Conservation (phyloP, 2,888 invertebrate species). For the Machimus atricapillus region DNA sequence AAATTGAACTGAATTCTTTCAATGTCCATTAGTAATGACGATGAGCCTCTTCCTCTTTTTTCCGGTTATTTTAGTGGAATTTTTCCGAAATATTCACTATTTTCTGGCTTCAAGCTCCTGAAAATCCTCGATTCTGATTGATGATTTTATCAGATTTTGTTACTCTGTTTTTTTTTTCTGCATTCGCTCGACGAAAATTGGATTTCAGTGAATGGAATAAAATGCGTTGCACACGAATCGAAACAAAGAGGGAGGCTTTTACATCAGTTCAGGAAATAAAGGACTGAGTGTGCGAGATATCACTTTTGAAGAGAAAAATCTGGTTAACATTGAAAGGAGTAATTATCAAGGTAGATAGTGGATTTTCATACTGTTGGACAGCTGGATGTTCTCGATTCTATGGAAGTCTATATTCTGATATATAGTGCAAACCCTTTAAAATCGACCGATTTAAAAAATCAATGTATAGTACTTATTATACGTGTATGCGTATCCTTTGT, state of each 20-base stretch:
- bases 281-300: not conserved
- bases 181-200: not conserved
- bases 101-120: not conserved
- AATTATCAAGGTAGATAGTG: not conserved
- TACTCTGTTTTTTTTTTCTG: not conserved
- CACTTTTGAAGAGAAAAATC: not conserved
- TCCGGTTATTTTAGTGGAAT: not conserved
- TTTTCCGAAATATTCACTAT: not conserved
- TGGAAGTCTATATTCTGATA: too few species aligned
- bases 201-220: not conserved
- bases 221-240: not conserved
- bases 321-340: not conserved
- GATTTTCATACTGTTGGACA: not conserved
- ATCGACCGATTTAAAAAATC: too few species aligned
- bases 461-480: too few species aligned
- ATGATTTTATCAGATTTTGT: not conserved
- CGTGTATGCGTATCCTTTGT: too few species aligned
- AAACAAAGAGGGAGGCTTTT: not conserved
- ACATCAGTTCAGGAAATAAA: not conserved
- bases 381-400: too few species aligned
- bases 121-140: not conserved
- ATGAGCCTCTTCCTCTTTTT: not conserved
- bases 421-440: too few species aligned
- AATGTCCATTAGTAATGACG: not conserved
- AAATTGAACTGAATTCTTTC: conserved; percentile 1